phyloP scores from a whole-genome alignment of 2,113 vertebrate species.

The Caranx melampygus region DNA sequence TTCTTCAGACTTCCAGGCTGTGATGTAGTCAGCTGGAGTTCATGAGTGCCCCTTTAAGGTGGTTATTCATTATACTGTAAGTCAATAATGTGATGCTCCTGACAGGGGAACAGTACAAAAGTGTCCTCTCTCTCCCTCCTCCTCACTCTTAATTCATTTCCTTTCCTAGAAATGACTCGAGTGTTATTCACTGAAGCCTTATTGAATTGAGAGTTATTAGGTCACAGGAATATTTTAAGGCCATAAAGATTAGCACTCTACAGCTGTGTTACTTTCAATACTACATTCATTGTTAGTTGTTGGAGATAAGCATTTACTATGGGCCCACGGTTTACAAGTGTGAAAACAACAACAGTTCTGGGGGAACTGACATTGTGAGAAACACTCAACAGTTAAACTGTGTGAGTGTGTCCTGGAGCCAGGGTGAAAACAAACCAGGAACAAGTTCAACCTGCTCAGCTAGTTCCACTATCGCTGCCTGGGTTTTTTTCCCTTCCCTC shows the following conservation, averaged over 20 bases:
- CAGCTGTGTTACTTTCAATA: not conserved
- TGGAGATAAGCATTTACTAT: not conserved
- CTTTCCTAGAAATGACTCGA: constrained; percentile 24
- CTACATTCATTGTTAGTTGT: not conserved
- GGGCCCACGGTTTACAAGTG: not conserved
- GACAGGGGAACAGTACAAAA: not conserved
- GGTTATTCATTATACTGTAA: constrained; percentile 44
- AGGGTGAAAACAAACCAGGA: constrained; percentile 63
- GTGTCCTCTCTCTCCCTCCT: not conserved
- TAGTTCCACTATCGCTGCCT: constrained; percentile 52
- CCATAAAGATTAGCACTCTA: not conserved
- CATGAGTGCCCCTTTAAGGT: constrained; percentile 22
- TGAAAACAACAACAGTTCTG: not conserved
- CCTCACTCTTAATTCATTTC: constrained; percentile 15
- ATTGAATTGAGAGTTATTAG: not conserved
- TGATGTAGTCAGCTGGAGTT: not conserved
- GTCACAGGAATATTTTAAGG: constrained; percentile 2
- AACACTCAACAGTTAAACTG: constrained; percentile 54
- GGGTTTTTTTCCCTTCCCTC: not conserved
- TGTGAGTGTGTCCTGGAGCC: constrained; percentile 55
- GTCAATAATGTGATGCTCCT: constrained; percentile 34
- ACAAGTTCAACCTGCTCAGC: constrained; percentile 75
- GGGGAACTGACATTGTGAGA: constrained; percentile 6
- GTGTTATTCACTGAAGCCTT: not conserved
- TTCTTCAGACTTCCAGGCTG: not conserved